A percentile compares a stretch with the other conserved stretches of the same genome.
Evolutionary conservation across 2,113 vertebrate genomes (phyloP).

Genomic region (Montifringilla adamsi): DNA sequence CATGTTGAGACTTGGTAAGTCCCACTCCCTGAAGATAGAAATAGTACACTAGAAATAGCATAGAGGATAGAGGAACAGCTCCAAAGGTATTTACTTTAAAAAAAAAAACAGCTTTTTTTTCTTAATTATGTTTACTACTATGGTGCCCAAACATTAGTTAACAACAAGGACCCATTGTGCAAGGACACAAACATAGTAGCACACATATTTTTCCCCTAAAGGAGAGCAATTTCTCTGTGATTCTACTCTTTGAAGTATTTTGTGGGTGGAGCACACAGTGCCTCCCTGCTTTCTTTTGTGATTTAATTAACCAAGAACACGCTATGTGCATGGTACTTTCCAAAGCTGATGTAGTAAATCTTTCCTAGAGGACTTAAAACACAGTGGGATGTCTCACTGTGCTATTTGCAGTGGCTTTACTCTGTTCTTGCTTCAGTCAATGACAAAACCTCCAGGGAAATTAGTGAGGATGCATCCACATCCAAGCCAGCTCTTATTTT

Average conservation of each 20-base stretch:
- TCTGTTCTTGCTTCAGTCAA: neutral
- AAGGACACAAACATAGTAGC: neutral
- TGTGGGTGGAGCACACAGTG: neutral
- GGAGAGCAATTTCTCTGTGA: neutral
- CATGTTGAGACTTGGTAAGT: neutral
- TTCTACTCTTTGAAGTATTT: neutral
- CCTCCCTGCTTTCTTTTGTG: neutral
- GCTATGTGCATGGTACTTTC: neutral
- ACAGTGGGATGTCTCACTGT: neutral
- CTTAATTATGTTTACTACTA: neutral
- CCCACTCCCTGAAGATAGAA: neutral
- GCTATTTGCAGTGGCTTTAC: neutral
- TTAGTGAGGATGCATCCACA: neutral
- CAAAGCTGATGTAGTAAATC: neutral
- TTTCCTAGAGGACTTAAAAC: neutral
- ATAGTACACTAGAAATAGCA: neutral
- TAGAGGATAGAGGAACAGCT: neutral
- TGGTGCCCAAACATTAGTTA: neutral
- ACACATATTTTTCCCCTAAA: neutral
- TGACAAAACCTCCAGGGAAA: neutral
- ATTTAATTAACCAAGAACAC: neutral
- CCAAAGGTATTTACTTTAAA: neutral
- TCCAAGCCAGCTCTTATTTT: neutral
- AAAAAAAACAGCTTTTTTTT: fast-evolving
- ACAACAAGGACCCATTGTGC: neutral